Conservation (phyloP, 2,113 vertebrate genomes). For the Pseudopodoces humilis region DNA sequence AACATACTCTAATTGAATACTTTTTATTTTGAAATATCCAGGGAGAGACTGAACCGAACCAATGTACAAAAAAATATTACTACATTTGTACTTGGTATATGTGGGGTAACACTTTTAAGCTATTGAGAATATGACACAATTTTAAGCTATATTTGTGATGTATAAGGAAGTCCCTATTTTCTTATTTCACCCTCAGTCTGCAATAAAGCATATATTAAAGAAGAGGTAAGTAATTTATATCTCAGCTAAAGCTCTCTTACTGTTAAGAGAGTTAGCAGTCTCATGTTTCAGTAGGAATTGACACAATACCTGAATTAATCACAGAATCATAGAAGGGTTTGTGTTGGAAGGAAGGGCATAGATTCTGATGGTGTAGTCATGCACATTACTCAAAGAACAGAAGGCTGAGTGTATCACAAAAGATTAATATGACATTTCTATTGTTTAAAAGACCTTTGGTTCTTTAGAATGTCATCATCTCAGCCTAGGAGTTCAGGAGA, state of each 20-base stretch:
- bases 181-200: not conserved
- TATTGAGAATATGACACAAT: not conserved
- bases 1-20: not conserved
- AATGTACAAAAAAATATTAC: not conserved
- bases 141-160: not conserved
- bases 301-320: not conserved
- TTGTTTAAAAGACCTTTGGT: not conserved
- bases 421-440: not conserved
- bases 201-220: not conserved
- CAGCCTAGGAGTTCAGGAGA: not conserved
- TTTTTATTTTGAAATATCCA: not conserved
- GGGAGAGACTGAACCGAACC: not conserved
- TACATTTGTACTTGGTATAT: fast-evolving
- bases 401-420: not conserved
- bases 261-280: too few species aligned
- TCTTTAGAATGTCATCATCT: not conserved
- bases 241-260: not conserved
- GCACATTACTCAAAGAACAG: not conserved
- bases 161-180: not conserved
- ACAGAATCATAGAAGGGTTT: not conserved
- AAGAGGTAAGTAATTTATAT: not conserved
- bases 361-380: not conserved
- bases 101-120: not conserved
- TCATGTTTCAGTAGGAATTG: not conserved
- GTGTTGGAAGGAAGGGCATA: not conserved